Conservation (phyloP, 2,797 vertebrate genomes). For the Amblyraja radiata region DNA sequence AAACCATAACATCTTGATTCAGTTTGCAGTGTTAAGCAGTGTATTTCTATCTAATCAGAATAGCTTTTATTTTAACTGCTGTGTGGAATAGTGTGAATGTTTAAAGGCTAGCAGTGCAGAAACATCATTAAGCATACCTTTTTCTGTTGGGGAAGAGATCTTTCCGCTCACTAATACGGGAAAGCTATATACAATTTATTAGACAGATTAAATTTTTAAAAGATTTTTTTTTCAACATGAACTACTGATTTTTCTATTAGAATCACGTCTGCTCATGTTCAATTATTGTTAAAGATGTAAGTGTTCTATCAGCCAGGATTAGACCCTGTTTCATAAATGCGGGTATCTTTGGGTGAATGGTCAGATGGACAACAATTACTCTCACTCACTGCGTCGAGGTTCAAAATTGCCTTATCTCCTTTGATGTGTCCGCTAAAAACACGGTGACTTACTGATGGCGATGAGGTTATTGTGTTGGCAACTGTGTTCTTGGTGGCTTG, state of each 20-base stretch:
- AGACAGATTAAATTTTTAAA: neutral
- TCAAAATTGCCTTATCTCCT: neutral
- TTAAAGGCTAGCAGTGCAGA: neutral
- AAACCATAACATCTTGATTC: neutral
- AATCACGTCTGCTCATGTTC: neutral
- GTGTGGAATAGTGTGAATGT: conserved; percentile 29
- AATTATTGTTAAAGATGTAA: neutral
- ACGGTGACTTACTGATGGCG: too few species aligned
- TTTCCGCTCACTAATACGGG: neutral
- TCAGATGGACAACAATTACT: neutral
- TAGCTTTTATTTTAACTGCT: neutral
- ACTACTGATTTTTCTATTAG: neutral
- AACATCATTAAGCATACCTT: neutral
- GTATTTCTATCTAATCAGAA: neutral
- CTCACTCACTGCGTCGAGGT: neutral
- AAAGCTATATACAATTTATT: neutral
- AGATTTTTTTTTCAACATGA: neutral
- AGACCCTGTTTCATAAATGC: neutral
- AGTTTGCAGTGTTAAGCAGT: neutral
- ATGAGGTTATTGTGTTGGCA: neutral
- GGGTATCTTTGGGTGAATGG: neutral
- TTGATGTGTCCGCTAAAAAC: neutral
- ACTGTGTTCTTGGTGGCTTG: neutral
- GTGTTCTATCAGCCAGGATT: neutral
- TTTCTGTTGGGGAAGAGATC: neutral